Evolutionary conservation across 2,888 invertebrate species (phyloP).

Genomic region (Argynnis bischoffii): DNA sequence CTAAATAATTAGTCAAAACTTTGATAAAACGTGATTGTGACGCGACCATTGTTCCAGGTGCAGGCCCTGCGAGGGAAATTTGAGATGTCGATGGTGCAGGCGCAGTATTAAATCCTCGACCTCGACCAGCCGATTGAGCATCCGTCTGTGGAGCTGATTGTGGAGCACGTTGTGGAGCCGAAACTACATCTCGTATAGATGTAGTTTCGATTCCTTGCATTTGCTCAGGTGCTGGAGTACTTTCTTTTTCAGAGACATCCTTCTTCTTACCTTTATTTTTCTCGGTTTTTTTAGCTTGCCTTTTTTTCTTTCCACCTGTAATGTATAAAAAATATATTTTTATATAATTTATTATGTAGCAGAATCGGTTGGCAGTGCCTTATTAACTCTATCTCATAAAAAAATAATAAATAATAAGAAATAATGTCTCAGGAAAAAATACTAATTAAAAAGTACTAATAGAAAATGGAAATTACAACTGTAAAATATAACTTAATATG

Average conservation of each 20-base stretch:
- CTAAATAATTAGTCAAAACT: conserved; percentile 85
- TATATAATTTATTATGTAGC: too few relatives aligned
- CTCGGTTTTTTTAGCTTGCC: conserved; percentile 37
- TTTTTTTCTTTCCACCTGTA: conserved; percentile 49
- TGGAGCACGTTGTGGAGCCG: too few relatives aligned
- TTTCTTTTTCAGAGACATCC: conserved; percentile 23
- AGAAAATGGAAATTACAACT: too few relatives aligned
- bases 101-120: neutral
- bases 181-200: too few relatives aligned
- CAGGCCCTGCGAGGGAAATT: too few relatives aligned
- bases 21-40: conserved; percentile 44
- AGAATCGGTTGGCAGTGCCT: too few relatives aligned
- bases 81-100: neutral
- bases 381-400: too few relatives aligned
- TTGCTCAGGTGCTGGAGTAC: neutral
- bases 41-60: conserved; percentile 53
- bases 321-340: neutral
- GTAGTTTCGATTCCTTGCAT: neutral
- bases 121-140: conserved; percentile 13
- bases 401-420: too few relatives aligned
- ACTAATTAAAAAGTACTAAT: too few relatives aligned
- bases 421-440: too few relatives aligned
- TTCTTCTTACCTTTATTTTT: conserved; percentile 45
- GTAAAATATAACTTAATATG: too few relatives aligned
- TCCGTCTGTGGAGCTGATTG: too few relatives aligned